Evolutionary conservation across 2,888 invertebrate species (phyloP), one percentile per base, ranked within the genome.

Genomic region (Deilephila porcellus): DNA sequence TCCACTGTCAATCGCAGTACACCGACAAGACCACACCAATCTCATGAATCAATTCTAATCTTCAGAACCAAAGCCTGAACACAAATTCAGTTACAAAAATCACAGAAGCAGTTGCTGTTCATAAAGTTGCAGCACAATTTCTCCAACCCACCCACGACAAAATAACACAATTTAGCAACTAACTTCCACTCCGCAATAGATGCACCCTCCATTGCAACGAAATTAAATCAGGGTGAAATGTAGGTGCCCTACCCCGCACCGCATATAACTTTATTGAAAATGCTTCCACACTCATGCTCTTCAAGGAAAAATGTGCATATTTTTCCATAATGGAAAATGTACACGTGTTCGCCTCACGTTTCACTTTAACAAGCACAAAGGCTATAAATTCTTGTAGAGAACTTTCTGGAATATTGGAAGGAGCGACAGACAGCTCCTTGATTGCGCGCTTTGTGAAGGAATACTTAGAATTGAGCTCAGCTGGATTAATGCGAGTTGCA

Each of bases 271-370:
- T 52, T 52, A 67, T 67, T 52, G 45, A 67, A 67, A 64, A 20
- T 64, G 29, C 29, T 63, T 63, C n/a, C 62, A 34, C 34, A 34
- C 56, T n/a, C 56, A n/a, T 56, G 20, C 52, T 52, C 14, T 67
- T 67, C 25, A 25, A 67, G 25, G 60, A 14, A 64, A 64, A 67
- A 52, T 52, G 67, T 67, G 52, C 67, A 67, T 52, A 64, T 20
- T 45, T 64, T 64, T 64, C 64, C 29, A 60, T 29, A 29, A 56
- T 56, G 56, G 17, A 17, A 60, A 29, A 60, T 60, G 3, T 60
- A 56, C 56, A 56, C 56, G 56, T 56, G 56, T 56, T 6, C n/a
- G 56, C 11, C 60, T 17, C 4, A 60, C 60, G 14, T 60, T 29
- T 29, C 17, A 56, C 56, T 56, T n/a, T 56, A 56, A 56, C 56